Evolutionary conservation across 2,888 invertebrate genomes (phyloP), one percentile per base, ranked within the genome.

Genomic region (Muscina levida): DNA sequence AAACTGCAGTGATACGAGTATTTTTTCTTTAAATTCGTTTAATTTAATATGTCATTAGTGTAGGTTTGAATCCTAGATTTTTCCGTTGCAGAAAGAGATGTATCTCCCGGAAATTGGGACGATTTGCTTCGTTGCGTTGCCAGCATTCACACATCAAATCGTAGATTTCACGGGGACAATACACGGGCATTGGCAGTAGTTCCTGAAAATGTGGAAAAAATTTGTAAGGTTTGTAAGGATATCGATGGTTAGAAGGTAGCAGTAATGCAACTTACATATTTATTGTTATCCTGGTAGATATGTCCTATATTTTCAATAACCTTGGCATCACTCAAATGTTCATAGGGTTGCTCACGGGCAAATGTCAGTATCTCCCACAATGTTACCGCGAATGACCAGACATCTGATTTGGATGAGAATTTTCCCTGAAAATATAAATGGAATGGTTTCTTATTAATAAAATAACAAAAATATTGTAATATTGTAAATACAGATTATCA

Each of bases 71-170:
- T 81, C 91, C 94, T 83, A 95, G 91, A 90, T 95, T 95, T 90
- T 95, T 95, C 86, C 95, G 91, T 89, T 95, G 95, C 83, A 96
- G 92, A 91, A 97, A 97, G 89, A 96, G 92, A 91, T 96, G 95
- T 86, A 97, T 96, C 90, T 97, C 96, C 80, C 94, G 92, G 91
- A 97, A 97, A 85, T 93, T 94, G 57, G 96, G 96, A 75, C 96
- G 92, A 89, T 94, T 94, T 48, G 92, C 92, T 86, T 95, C 95
- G 88, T 94, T 94, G 70, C 95, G 92, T 87, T 95, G 95, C 96
- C 96, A 97, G 88, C 96, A 97, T 88, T 97, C 96, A 86, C 93
- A 92, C 95, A 97, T 95, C 87, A 97, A 91, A 89, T 96, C 96
- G 91, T 94, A 96, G 86, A 97, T 95, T 90, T 97, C 96, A 87